A percentile compares a stretch with the other conserved stretches of the same genome.
phyloP scores from a whole-genome alignment of 2,888 invertebrate genomes.

The Acleris emargana region DNA sequence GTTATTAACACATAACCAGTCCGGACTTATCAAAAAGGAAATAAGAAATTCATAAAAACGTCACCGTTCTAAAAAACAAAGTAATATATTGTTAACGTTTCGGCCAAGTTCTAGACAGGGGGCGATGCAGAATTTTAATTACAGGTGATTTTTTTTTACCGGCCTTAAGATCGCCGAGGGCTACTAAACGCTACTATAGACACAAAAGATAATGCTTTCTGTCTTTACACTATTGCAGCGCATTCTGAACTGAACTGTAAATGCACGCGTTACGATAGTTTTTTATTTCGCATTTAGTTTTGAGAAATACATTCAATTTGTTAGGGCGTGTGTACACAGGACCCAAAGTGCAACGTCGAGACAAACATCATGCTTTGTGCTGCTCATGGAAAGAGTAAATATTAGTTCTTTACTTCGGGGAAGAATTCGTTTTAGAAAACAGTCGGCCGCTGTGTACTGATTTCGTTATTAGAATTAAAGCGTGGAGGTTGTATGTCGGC shows the following conservation, averaged over 20 bases:
- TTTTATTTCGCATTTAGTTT: slow-evolving; percentile 41
- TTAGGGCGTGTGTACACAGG: slow-evolving; percentile 79
- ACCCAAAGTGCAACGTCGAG: slow-evolving; percentile 79
- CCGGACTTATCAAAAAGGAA: slow-evolving; percentile 40
- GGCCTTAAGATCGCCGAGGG: slow-evolving; percentile 72
- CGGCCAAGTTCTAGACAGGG: slow-evolving; percentile 57
- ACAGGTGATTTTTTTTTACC: slow-evolving; percentile 60
- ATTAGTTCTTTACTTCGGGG: slow-evolving; percentile 77
- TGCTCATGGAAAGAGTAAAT: slow-evolving; percentile 77
- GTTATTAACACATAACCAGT: slow-evolving; percentile 28
- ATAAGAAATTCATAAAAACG: slow-evolving; percentile 58
- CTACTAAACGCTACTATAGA: slow-evolving; percentile 80
- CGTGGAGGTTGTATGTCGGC: slow-evolving; percentile 53
- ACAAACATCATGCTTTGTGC: slow-evolving; percentile 80
- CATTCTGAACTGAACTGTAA: slow-evolving; percentile 48
- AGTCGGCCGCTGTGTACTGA: slow-evolving; percentile 74
- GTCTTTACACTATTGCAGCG: slow-evolving; percentile 50
- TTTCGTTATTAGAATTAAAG: slow-evolving; percentile 79
- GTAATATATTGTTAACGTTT: slow-evolving; percentile 61
- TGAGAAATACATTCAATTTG: slow-evolving; percentile 63
- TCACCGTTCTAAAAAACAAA: slow-evolving; percentile 62
- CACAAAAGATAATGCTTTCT: slow-evolving; percentile 73
- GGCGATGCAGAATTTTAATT: slow-evolving; percentile 63
- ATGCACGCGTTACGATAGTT: slow-evolving; percentile 46
- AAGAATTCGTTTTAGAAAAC: slow-evolving; percentile 80